Base-by-base conservation (phyloP, 1,140 invertebrate species). In the Drosophila malerkotliana region DNA sequence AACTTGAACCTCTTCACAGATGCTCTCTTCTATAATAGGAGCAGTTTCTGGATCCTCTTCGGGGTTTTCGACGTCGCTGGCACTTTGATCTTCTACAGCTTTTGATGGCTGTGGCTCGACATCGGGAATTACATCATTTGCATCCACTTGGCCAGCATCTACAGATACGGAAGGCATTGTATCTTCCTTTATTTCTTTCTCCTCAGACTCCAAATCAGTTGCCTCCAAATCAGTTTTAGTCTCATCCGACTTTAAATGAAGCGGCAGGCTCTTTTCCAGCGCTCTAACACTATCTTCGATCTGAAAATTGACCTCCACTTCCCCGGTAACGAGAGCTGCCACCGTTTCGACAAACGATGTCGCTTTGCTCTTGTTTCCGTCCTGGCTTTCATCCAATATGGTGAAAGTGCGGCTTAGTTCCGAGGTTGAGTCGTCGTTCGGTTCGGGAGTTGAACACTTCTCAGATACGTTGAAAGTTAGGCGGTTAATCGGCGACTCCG, bases 381-480 rank as follows among this genome's bases (percentile, higher is more conserved):
- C 49, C 7, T 52, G 56, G 0, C 47, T 54, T 7, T 67, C 63
- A 34, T 77, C 68, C 28, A 67, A 37, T 2, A 84, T 53, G 1
- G 77, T 84, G n/a, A 85, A 84, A 2, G 81, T 84, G 18, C 53
- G 77, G 28, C 81, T 84, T 4, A 84, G 30, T 5, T 85, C 77
- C 21, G 63, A 41, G 3, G 34, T 41, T 1, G 59, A 48, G 1
- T 59, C 54, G 18, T 58, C 41, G 0, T 9, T 15, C 21, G 41
- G 34, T 8, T 75, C 72, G 9, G 72, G 61, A 6, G 72, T 75
- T 1, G 72, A 67, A 37, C 60, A 34, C 14, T 59, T 68, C 6
- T 24, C 15, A 4, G 63, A 21, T 2, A 30, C 0, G 21, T 56
- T 48, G 9, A 14, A 8, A 5, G 44, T 6, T 34, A 49, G 28